Conservation (phyloP, 2,888 invertebrate genomes). For the Cephus spinipes region DNA sequence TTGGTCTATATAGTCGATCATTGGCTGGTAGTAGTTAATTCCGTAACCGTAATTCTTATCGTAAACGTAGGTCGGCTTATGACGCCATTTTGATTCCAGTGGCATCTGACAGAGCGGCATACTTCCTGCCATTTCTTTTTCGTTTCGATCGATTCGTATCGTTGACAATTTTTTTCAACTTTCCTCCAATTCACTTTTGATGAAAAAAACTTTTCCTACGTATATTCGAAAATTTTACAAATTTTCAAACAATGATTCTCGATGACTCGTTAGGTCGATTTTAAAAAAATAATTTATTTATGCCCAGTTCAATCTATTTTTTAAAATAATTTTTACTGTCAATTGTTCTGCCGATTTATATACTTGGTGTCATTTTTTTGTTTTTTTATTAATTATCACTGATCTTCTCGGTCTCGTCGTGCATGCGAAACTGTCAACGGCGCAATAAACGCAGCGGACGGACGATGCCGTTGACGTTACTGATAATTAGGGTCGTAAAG, state of each 20-base stretch:
- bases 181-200: neutral
- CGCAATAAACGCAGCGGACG: neutral
- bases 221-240: neutral
- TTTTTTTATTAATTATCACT: neutral
- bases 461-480: neutral
- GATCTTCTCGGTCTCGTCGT: neutral
- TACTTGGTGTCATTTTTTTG: neutral
- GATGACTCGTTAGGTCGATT: neutral
- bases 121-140: conserved; percentile 46
- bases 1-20: conserved; percentile 85
- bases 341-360: neutral
- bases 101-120: conserved; percentile 57
- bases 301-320: neutral
- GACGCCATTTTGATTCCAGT: conserved; percentile 59
- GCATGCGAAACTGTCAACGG: neutral
- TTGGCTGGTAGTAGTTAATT: conserved; percentile 87
- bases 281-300: neutral
- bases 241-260: neutral
- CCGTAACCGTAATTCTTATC: conserved; percentile 87
- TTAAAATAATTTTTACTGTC: neutral
- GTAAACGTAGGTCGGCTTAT: conserved; percentile 75
- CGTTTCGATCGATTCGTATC: conserved; percentile 30
- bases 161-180: conserved; percentile 25
- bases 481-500: conserved; percentile 39
- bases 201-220: neutral